A percentile compares a stretch with the other conserved stretches of the same genome.
Conservation (phyloP, 2,797 vertebrate genomes). For the Xenentodon cancila region DNA sequence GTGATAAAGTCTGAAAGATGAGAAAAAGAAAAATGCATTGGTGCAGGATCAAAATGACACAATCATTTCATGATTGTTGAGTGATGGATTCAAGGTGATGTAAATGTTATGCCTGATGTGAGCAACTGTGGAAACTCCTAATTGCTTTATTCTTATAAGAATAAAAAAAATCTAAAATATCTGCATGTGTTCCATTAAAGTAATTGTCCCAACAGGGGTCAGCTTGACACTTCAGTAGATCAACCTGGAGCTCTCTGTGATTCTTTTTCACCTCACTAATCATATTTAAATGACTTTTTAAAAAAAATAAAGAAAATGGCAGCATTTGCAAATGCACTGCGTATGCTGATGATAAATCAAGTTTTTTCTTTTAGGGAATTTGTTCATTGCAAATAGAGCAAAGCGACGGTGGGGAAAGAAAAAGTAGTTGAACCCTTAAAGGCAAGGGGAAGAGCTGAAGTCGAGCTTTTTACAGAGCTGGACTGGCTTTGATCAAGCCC, state of each 20-base stretch:
- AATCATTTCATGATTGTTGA: not conserved
- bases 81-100: constrained; percentile 11
- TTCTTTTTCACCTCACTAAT: constrained; percentile 21
- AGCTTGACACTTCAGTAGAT: constrained; percentile 22
- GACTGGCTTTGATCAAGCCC: constrained; percentile 70
- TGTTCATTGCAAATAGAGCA: constrained; percentile 59
- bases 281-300: constrained; percentile 9
- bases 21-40: not conserved
- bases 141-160: constrained; percentile 31
- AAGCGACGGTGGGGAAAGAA: constrained; percentile 58
- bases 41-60: constrained; percentile 8
- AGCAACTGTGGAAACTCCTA: constrained; percentile 22
- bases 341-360: constrained; percentile 54
- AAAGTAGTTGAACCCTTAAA: constrained; percentile 49
- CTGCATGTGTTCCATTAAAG: constrained; percentile 12
- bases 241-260: not conserved
- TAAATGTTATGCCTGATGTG: constrained; percentile 1
- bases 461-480: constrained; percentile 57
- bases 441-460: constrained; percentile 34
- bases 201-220: constrained; percentile 32
- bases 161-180: constrained; percentile 25
- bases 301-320: constrained; percentile 36
- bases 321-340: constrained; percentile 12
- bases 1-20: not conserved
- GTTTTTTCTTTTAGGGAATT: constrained; percentile 40